Evolutionary conservation across 2,113 vertebrate species (phyloP).

Genomic region (Nothoprocta pentlandii): DNA sequence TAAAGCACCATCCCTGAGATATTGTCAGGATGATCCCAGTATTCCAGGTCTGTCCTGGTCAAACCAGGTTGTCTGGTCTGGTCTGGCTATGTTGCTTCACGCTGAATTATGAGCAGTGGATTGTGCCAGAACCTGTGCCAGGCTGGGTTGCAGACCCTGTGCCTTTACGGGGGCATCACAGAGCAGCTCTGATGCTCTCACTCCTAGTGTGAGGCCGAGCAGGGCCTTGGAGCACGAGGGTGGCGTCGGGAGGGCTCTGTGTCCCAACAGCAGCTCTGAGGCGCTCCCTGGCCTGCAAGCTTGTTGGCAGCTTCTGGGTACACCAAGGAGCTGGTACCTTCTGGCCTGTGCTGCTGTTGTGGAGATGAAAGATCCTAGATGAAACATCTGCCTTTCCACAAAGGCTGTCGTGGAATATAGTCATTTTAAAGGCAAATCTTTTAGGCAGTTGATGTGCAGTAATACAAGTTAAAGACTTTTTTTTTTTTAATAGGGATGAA

Average conservation of each 20-base stretch:
- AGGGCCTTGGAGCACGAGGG: rapidly evolving
- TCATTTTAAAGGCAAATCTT: not conserved
- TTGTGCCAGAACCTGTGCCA: not conserved
- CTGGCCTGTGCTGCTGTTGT: not conserved
- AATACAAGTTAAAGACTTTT: not conserved
- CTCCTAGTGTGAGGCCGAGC: not conserved
- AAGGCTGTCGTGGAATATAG: not conserved
- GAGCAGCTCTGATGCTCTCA: not conserved
- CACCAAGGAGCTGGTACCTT: not conserved
- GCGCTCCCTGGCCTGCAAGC: not conserved
- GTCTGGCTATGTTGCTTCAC: not conserved
- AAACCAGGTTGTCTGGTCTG: not conserved
- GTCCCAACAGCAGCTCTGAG: not conserved
- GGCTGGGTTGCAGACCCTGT: not conserved
- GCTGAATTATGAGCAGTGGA: not conserved
- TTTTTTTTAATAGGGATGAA: not conserved
- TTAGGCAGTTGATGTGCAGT: not conserved
- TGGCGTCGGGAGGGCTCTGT: not conserved
- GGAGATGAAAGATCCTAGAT: not conserved
- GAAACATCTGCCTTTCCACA: conserved; percentile 9
- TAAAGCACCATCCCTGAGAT: not conserved
- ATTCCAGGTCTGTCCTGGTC: not conserved
- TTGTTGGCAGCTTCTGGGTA: not conserved
- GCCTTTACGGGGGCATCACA: not conserved
- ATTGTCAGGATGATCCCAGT: not conserved